phyloP scores from a whole-genome alignment of 2,888 invertebrate genomes.

The Galerucella calmariensis region DNA sequence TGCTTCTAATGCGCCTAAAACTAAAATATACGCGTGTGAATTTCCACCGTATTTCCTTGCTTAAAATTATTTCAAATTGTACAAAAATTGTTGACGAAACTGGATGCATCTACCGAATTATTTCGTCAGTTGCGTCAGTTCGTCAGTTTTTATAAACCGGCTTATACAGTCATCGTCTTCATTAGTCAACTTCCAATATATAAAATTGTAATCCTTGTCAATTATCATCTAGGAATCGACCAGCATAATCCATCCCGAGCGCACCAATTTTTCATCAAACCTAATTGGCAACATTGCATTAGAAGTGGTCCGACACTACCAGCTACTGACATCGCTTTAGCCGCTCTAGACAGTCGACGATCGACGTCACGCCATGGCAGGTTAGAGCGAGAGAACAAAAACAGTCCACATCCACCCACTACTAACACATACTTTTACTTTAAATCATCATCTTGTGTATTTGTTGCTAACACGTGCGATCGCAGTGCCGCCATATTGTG shows the following conservation, averaged over 20 bases:
- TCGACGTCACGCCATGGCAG: constrained; percentile 44
- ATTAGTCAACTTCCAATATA: not conserved
- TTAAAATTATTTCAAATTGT: not conserved
- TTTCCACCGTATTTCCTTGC: not conserved
- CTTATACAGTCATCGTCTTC: not conserved
- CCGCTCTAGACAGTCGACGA: constrained; percentile 45
- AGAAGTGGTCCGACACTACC: constrained; percentile 42
- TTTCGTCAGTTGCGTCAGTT: not conserved
- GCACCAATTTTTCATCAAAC: constrained; percentile 26
- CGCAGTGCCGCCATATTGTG: constrained; percentile 41
- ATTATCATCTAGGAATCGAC: constrained; percentile 20
- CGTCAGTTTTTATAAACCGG: not conserved
- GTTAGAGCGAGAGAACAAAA: constrained; percentile 34
- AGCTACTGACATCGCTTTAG: constrained; percentile 45
- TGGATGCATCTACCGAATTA: not conserved
- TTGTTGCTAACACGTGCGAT: constrained; percentile 37
- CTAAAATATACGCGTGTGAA: not conserved
- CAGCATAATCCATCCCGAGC: constrained; percentile 13
- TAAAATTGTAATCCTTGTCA: constrained; percentile 14
- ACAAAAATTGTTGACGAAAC: not conserved
- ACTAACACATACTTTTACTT: constrained; percentile 40
- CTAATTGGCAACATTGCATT: constrained; percentile 29
- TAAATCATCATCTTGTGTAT: constrained; percentile 42
- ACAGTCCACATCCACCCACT: constrained; percentile 43
- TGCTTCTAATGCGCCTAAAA: too few species aligned